Base-by-base conservation (phyloP, 1,140 invertebrate species). In the Drosophila melanica region DNA sequence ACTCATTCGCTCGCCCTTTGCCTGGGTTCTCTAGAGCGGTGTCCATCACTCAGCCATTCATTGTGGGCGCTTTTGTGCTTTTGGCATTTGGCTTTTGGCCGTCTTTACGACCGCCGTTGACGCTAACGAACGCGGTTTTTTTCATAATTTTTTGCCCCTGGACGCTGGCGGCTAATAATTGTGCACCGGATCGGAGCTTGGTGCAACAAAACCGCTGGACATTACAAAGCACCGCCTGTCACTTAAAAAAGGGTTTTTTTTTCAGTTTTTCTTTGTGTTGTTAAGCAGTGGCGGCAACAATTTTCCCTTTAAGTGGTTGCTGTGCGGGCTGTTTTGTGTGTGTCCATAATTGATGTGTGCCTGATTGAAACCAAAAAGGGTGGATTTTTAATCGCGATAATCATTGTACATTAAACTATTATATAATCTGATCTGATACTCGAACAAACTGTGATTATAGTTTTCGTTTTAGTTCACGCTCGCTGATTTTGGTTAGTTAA, bases 161-260 rank as follows among this genome's bases (percentile, higher is more conserved):
- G 35, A 39, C 50, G 41, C 14, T 68, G 71, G 60, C 72, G 68
- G 79, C 87, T 79, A 82, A 87, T 82, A 86, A 87, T 75, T 72
- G 71, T 76, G 57, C 81, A 51, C 33, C 50, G 12, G 57, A n/a
- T 18, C 20, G 27, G 16, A 63, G 41, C 53, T 73, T 44, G 42
- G 23, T 55, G 62, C 74, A 64, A 62, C 78, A 81, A 65, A 70
- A 53, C 33, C 39, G 11, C 27, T 11, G 23, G 44, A 54, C 66
- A 44, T 66, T 60, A 64, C 69, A 70, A 65, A 55, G 44, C 55
- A 66, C 42, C 37, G n/a, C 54, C 39, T 84, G 82, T 78, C 78
- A 81, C 57, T 54, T 87, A 78, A 51, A 75, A 75, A 71, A 51
- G 64, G 57, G 35, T 77, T 63, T 44, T 53, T 23, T 47, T 27